Evolutionary conservation across 1,140 invertebrate genomes (phyloP).

Genomic region (Leptopilina clavipes): DNA sequence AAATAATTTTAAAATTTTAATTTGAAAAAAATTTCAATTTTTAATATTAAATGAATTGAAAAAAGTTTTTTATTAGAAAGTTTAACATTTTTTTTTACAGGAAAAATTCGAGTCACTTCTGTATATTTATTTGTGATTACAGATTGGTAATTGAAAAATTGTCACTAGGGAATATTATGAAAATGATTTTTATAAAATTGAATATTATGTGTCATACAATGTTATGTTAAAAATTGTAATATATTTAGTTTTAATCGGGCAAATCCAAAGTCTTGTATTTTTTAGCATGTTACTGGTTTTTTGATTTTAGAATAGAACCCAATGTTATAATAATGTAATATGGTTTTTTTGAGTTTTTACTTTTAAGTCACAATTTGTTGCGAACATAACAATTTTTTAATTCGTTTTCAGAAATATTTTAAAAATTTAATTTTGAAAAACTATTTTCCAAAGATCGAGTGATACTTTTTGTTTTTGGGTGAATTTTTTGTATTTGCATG

Average conservation of each 20-base stretch:
- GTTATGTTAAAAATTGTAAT: conserved; percentile 20
- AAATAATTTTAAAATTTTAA: no score
- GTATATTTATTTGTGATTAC: background rate
- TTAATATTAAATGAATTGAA: no score
- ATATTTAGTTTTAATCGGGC: conserved; percentile 20
- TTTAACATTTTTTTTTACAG: no score
- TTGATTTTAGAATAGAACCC: background rate
- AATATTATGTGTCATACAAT: conserved; percentile 11
- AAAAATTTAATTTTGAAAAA: background rate
- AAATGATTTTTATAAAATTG: background rate
- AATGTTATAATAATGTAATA: background rate
- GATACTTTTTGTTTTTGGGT: background rate
- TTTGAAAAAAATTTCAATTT: no score
- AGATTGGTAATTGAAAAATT: background rate
- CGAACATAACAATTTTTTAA: background rate
- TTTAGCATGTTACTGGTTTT: conserved; percentile 27
- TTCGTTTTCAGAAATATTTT: background rate
- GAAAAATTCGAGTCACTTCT: background rate
- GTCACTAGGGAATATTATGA: background rate
- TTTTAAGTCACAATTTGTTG: background rate
- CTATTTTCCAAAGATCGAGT: background rate
- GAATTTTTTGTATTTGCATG: no score
- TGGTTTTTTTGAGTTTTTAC: background rate
- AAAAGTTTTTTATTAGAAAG: no score
- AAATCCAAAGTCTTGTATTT: background rate